Evolutionary conservation across 2,113 vertebrate genomes (phyloP), one percentile per base, ranked within the genome.

Genomic region (Scopus umbretta): DNA sequence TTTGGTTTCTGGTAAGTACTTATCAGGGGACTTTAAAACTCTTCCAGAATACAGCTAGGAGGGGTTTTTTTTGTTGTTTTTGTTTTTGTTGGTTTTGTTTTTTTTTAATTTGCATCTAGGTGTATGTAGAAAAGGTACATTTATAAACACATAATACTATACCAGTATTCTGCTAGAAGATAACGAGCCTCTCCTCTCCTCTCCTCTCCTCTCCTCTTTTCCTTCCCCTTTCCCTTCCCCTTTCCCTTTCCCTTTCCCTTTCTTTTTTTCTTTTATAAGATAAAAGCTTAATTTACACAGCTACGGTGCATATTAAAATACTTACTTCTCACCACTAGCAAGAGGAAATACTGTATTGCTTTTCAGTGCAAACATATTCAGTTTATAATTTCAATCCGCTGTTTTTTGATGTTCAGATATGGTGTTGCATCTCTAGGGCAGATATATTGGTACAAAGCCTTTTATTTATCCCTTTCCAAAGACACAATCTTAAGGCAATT

Each of bases 401-500:
- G 8, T 29, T 86, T 87, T 55, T 13, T 70, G n/a, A 56, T 86
- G 71, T 29, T 87, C 66, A 79, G 73, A 68, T 79, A 67, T 1
- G 5, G 8, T 29, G 21, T 40, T 61, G 23, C 40, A 92, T 76
- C 74, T 93, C 72, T 70, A 80, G 16, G 40, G 40, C n/a, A 65
- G 43, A 72, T 43, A 87, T 85, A 86, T 72, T 82, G 18, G 27
- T 88, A 45, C 27, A 90, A 94, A 93, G 5, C 8, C 6, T 88
- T 92, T 76, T 71, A 73, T 95, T 91, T 82, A 89, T 84, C n/a
- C 19, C 11, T 68, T 93, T 96, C 90, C 68, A 89, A 71, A 86
- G 86, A 52, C 80, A 92, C 56, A 61, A 47, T 73, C 66, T 75
- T 90, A 97, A 96, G 56, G 56, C 93, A 75, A 82, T 92, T 96